Conservation (phyloP, 1,140 invertebrate species). For the Alviniconcha marisindica region DNA sequence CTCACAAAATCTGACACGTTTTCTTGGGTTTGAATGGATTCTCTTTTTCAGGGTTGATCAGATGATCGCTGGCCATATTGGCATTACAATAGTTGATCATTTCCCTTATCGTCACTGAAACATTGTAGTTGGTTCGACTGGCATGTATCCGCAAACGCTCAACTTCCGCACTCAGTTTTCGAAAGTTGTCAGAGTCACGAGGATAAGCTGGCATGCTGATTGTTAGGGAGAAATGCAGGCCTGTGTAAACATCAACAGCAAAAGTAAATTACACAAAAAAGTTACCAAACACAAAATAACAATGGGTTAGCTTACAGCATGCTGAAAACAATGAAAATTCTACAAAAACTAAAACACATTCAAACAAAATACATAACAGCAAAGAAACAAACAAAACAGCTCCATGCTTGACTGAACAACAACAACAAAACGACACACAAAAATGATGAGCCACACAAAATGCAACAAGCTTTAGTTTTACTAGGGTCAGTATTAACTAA, state of each 20-base stretch:
- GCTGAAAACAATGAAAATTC: no score
- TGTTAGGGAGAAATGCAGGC: slow-evolving; percentile 29
- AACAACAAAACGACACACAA: no score
- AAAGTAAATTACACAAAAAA: not conserved
- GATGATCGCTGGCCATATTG: slow-evolving; percentile 42
- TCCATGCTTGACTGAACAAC: no score
- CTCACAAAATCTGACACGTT: slow-evolving; percentile 48
- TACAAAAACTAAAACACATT: no score
- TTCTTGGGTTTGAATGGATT: slow-evolving; percentile 58
- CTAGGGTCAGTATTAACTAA: no score
- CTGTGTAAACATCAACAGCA: slow-evolving; percentile 26
- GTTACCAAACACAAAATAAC: no score
- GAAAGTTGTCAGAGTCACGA: slow-evolving; percentile 44
- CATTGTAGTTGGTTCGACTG: slow-evolving; percentile 36
- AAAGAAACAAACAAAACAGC: no score
- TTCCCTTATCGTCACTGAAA: slow-evolving; percentile 50
- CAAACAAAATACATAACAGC: no score
- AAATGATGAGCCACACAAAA: no score
- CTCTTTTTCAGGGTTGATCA: slow-evolving; percentile 58
- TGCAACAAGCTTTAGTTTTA: no score
- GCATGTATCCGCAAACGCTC: slow-evolving; percentile 43
- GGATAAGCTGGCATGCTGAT: slow-evolving; percentile 45
- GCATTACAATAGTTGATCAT: slow-evolving; percentile 46
- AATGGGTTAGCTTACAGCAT: no score
- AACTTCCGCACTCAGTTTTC: slow-evolving; percentile 47